Conservation (phyloP, 2,113 vertebrate genomes). For the Corvus hawaiiensis region DNA sequence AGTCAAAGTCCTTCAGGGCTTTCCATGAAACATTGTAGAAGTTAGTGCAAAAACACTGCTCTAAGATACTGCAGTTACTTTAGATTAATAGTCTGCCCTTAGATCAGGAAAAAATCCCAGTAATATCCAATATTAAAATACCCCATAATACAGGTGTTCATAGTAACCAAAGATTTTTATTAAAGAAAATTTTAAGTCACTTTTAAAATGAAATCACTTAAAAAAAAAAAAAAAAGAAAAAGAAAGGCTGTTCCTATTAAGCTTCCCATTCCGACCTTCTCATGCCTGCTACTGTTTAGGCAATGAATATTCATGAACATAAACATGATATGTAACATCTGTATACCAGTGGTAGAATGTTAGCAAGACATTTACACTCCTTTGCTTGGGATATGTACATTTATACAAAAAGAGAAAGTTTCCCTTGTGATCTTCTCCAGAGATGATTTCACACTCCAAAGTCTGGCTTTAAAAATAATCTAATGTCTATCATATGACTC, state of each 20-base stretch:
- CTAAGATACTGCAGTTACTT: background rate
- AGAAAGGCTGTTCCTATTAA: background rate
- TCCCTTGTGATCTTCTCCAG: conserved; percentile 27
- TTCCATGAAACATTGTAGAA: background rate
- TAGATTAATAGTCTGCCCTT: background rate
- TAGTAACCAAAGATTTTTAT: background rate
- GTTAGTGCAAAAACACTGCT: background rate
- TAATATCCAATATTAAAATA: background rate
- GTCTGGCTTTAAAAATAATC: background rate
- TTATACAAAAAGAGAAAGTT: background rate
- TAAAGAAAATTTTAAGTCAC: background rate
- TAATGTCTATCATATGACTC: conserved; percentile 28
- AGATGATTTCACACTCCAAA: conserved; percentile 1
- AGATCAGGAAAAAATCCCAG: background rate
- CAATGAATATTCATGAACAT: conserved; percentile 55
- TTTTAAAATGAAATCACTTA: background rate
- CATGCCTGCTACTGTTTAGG: conserved; percentile 42
- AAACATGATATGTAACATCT: conserved; percentile 45
- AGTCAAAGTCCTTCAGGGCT: background rate
- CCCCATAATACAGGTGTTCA: background rate
- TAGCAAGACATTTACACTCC: conserved; percentile 22
- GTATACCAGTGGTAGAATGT: background rate
- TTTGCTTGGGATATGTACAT: conserved; percentile 4
- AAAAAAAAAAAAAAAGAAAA: background rate
- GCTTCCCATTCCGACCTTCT: background rate